phyloP scores from a whole-genome alignment of 2,888 invertebrate genomes.

The Entomobrya multifasciata region DNA sequence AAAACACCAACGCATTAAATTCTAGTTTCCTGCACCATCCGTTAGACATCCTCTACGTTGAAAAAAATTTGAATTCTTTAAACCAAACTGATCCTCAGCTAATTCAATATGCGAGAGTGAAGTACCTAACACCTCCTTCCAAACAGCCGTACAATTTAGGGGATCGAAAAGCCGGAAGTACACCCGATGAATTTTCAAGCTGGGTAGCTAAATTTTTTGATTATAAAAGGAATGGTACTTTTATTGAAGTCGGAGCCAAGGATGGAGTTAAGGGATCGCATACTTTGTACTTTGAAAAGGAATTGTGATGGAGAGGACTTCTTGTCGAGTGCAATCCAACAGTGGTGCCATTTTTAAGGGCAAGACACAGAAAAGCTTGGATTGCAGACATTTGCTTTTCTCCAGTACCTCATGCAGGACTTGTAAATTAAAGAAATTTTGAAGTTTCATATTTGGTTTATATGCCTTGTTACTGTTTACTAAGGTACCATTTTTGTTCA shows the following conservation, averaged over 20 bases:
- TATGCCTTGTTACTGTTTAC: neutral
- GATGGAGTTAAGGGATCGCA: slow-evolving; percentile 25
- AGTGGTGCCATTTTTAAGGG: slow-evolving; percentile 11
- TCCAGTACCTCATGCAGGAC: neutral
- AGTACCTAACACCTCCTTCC: slow-evolving; percentile 56
- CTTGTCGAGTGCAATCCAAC: slow-evolving; percentile 66
- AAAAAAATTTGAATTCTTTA: too few species aligned
- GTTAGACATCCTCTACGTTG: too few species aligned
- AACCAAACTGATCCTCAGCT: too few species aligned
- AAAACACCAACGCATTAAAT: too few species aligned
- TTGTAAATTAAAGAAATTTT: slow-evolving; percentile 2
- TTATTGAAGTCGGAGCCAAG: slow-evolving; percentile 63
- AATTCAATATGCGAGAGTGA: too few species aligned
- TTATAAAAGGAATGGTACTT: slow-evolving; percentile 37
- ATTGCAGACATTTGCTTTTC: slow-evolving; percentile 63
- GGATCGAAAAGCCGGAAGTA: neutral
- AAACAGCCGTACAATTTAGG: slow-evolving; percentile 49
- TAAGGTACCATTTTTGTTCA: neutral
- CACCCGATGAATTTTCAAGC: neutral
- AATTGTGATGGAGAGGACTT: slow-evolving; percentile 62
- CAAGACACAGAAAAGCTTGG: slow-evolving; percentile 62
- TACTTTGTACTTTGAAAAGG: slow-evolving; percentile 54
- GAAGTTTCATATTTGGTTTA: neutral
- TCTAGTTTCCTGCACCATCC: too few species aligned
- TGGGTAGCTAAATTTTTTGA: slow-evolving; percentile 42